Evolutionary conservation across 2,888 invertebrate species (phyloP).

Genomic region (Leptinotarsa peninsularis): DNA sequence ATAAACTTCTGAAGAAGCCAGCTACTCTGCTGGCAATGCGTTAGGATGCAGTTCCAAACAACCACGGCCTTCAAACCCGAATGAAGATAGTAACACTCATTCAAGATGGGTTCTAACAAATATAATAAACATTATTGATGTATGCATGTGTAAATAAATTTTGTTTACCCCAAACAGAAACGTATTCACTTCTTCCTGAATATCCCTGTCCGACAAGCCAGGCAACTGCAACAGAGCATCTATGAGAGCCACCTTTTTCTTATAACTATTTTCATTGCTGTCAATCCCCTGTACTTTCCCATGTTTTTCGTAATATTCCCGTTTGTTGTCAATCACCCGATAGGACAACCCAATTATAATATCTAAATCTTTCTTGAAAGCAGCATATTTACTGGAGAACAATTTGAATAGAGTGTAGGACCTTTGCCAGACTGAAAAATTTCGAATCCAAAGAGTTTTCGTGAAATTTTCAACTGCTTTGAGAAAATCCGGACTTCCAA

Average conservation of each 20-base stretch:
- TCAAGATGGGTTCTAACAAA: no score
- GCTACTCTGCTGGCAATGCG: no score
- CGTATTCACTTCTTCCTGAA: slow-evolving; percentile 70
- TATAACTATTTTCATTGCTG: neutral
- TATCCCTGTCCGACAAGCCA: slow-evolving; percentile 63
- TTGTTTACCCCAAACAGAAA: slow-evolving; percentile 68
- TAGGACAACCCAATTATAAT: slow-evolving; percentile 44
- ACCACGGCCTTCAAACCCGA: no score
- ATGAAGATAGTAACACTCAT: no score
- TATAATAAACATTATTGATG: no score
- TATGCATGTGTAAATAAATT: neutral
- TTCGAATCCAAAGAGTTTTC: neutral
- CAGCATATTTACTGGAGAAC: neutral
- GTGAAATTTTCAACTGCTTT: slow-evolving; percentile 6
- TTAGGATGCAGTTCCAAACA: no score
- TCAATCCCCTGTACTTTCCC: neutral
- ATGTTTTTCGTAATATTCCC: slow-evolving; percentile 1
- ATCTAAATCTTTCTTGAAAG: slow-evolving; percentile 54
- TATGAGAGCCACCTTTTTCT: slow-evolving; percentile 16
- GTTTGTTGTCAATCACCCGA: slow-evolving; percentile 15
- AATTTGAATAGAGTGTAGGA: neutral
- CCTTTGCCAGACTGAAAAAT: neutral
- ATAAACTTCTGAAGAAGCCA: no score
- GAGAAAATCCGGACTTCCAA: slow-evolving; percentile 49
- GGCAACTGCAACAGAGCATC: slow-evolving; percentile 18